Evolutionary conservation across 2,888 invertebrate genomes (phyloP), one percentile per base, ranked within the genome.

Genomic region (Leptopterna dolabrata): DNA sequence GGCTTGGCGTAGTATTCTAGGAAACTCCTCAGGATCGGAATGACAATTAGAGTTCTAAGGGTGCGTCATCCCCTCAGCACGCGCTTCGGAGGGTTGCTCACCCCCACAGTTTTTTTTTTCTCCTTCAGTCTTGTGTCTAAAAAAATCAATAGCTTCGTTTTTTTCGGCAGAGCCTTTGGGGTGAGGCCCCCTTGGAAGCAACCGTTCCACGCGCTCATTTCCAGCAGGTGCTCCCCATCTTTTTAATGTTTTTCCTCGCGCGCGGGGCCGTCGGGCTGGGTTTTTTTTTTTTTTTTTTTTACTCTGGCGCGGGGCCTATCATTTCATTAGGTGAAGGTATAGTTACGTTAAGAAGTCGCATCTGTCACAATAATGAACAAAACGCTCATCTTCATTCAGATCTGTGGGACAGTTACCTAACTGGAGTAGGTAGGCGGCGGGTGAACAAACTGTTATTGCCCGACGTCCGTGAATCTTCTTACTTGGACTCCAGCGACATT

Each of bases 31-130:
- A 81, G 81, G 81, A 81, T 81, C 81, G 81, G 81, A 47, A 63
- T 83, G 71, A 71, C 83, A 63, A 83, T 83, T 83, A 83, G 83
- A 83, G 71, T 71, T 71, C 83, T 63, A 70, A 83, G 83, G 83
- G 83, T 83, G 83, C 83, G 83, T 83, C 83, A 83, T 83, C 83
- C 83, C 83, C 83, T 83, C 83, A 83, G 83, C 83, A 83, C 83
- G 83, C 83, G 83, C 83, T 83, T 83, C 43, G 83, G 83, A 83
- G 83, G 83, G 83, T 55, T 47, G 83, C 83, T 83, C 83, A 71
- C 83, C 83, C 83, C 83, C 83, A 83, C 70, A 63, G 70, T 83
- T 83, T 83, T 83, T 83, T 83, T 78, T 71, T 24, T 24, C 45
- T 71, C 27, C 71, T 36, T 43, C 19, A 63, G 71, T 63, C 71